These are phyloP conservation scores for Muntiacus reevesi DNA, from an alignment of 2,113 vertebrate genomes.

Conservation along the genomic window DNA sequence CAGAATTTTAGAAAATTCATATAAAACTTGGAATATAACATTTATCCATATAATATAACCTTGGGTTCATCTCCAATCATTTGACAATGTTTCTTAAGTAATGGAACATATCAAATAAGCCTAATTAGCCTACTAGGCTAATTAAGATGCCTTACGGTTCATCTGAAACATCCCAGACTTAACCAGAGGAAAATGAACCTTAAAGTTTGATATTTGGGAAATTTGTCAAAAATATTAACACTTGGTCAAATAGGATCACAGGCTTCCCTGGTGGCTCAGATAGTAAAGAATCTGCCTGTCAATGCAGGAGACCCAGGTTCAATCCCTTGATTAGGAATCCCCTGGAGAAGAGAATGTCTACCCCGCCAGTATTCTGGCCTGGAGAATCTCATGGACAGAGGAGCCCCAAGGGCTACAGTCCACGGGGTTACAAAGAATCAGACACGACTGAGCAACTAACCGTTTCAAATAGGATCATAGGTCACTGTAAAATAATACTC, in stretches of 20 bases:
- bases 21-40: neutral
- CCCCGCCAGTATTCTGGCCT: neutral
- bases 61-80: neutral
- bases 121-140: neutral
- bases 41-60: neutral
- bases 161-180: neutral
- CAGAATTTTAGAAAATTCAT: neutral
- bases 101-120: neutral
- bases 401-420: neutral
- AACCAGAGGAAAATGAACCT: neutral
- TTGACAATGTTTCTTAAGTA: neutral
- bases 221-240: neutral
- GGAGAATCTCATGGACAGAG: neutral
- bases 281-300: neutral
- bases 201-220: neutral
- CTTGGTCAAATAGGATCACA: neutral
- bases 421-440: neutral
- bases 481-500: neutral
- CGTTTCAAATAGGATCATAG: neutral
- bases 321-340: neutral
- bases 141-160: neutral
- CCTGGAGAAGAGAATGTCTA: neutral
- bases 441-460: neutral
- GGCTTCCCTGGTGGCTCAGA: neutral
- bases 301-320: neutral